phyloP scores from a whole-genome alignment of 2,113 vertebrate species.

The Maccullochella peelii region DNA sequence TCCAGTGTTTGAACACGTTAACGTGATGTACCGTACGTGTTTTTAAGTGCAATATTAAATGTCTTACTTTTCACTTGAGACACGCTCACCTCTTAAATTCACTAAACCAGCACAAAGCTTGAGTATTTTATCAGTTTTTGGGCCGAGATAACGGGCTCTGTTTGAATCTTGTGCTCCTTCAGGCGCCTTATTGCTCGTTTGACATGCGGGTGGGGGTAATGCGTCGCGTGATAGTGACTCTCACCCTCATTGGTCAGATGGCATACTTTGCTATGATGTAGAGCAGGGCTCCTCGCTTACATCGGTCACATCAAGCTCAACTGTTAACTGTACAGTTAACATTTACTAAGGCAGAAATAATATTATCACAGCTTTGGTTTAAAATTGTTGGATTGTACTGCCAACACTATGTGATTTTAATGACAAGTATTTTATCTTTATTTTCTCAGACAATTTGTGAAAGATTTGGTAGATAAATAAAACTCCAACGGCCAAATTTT shows the following conservation, averaged over 20 bases:
- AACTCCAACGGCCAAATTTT: neutral
- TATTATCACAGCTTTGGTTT: neutral
- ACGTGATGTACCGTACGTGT: no score
- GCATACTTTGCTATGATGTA: neutral
- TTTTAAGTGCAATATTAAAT: neutral
- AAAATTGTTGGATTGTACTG: neutral
- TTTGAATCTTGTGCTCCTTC: no score
- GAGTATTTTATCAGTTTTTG: neutral
- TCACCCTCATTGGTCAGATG: neutral
- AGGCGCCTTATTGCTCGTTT: no score
- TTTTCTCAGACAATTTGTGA: neutral
- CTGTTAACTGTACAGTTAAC: no score
- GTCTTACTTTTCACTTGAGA: neutral
- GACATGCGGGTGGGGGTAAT: no score
- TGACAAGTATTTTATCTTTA: neutral
- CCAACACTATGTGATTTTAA: neutral
- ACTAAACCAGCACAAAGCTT: neutral
- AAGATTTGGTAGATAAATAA: neutral
- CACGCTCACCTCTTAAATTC: neutral
- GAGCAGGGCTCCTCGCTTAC: no score
- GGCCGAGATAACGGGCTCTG: no score
- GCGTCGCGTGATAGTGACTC: no score
- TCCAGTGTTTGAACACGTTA: no score
- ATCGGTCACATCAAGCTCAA: neutral
- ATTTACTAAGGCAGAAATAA: neutral